Percentiles rank a stretch among this genome's conserved stretches.
These are phyloP conservation scores for Lysiphlebus fabarum DNA, from an alignment of 1,140 invertebrate species.

Conservation along the genomic window DNA sequence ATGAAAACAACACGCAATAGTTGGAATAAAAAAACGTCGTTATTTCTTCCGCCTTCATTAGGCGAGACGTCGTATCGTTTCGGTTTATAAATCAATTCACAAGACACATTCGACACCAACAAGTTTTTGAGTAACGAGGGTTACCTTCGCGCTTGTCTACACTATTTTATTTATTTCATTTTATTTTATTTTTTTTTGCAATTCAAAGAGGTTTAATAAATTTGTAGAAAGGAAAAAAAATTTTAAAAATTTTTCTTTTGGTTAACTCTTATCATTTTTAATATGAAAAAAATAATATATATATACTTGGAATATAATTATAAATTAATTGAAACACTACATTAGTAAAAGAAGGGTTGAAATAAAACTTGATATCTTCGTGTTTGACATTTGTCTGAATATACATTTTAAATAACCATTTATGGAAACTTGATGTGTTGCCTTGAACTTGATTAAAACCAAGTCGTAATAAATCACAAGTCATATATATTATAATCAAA, in stretches of 20 bases:
- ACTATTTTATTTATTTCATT: not conserved
- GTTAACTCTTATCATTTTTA: too few relatives aligned
- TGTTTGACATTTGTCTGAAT: too few relatives aligned
- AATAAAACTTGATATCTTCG: not conserved
- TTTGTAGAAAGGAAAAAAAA: too few relatives aligned
- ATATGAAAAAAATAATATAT: too few relatives aligned
- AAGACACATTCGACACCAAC: conserved; percentile 16
- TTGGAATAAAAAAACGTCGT: conserved; percentile 27
- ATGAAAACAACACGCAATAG: conserved; percentile 2
- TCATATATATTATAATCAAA: conserved; percentile 4
- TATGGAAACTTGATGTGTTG: conserved; percentile 12
- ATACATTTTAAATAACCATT: not conserved
- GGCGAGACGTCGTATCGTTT: conserved; percentile 15
- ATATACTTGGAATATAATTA: too few relatives aligned
- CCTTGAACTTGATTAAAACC: conserved; percentile 13
- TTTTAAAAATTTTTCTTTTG: too few relatives aligned
- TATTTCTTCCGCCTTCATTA: conserved; percentile 26
- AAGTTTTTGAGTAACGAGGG: conserved; percentile 21
- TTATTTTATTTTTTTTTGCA: too few relatives aligned
- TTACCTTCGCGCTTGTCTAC: conserved; percentile 1
- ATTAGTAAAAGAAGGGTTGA: not conserved
- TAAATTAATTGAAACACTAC: too few relatives aligned
- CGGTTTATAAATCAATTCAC: conserved; percentile 20
- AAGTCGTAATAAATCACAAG: not conserved
- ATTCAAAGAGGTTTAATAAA: too few relatives aligned